Evolutionary conservation across 2,888 invertebrate species (phyloP).

Genomic region (Meandrusa payeni): DNA sequence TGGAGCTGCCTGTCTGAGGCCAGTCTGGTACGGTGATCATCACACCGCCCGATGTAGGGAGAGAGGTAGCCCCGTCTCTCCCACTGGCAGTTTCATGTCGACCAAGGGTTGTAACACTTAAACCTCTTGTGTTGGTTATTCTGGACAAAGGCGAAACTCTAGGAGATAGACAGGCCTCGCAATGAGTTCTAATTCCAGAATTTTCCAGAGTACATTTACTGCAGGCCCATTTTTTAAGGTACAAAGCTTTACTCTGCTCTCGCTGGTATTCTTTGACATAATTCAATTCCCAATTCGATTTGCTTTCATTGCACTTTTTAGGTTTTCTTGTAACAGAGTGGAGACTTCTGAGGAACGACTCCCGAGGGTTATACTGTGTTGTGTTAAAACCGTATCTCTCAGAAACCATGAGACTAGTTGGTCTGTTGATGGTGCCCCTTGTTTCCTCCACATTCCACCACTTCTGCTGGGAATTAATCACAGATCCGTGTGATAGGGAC

Average conservation of each 20-base stretch:
- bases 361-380: constrained; percentile 54
- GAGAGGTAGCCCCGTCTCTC: constrained; percentile 64
- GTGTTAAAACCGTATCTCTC: constrained; percentile 64
- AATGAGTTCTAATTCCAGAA: constrained; percentile 82
- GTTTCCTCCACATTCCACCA: constrained; percentile 77
- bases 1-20: constrained; percentile 64
- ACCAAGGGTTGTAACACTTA: constrained; percentile 70
- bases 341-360: constrained; percentile 66
- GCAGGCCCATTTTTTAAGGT: constrained; percentile 84
- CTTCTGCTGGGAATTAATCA: constrained; percentile 74
- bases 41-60: constrained; percentile 78
- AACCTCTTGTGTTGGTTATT: constrained; percentile 62
- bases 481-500: constrained; percentile 84
- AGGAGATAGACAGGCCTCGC: constrained; percentile 89
- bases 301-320: constrained; percentile 67
- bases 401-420: constrained; percentile 81
- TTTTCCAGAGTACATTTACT: constrained; percentile 89
- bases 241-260: constrained; percentile 63
- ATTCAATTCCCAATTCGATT: constrained; percentile 73
- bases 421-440: constrained; percentile 70
- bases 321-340: constrained; percentile 73
- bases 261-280: constrained; percentile 72
- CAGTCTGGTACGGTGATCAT: constrained; percentile 84
- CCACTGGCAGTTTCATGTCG: constrained; percentile 59
- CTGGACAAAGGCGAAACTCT: constrained; percentile 65